phyloP scores from a whole-genome alignment of 2,797 vertebrate species.

The Enteromius trimaculatus region DNA sequence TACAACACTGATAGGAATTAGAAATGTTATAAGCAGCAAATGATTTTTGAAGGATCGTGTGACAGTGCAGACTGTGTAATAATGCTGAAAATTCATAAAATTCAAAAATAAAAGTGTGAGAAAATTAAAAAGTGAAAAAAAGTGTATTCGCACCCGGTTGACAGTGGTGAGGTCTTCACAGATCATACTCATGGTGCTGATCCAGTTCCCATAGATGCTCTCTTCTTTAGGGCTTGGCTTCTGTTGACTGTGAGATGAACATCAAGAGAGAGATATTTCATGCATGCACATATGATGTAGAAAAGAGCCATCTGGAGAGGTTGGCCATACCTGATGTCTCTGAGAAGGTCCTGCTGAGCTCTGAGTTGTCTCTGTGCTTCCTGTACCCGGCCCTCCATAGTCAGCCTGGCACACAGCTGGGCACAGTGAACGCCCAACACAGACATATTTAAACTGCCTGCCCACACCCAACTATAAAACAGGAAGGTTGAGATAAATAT shows the following conservation, averaged over 20 bases:
- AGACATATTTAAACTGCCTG: conserved; percentile 70
- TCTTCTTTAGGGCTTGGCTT: conserved; percentile 71
- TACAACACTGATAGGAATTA: neutral
- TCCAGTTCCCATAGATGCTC: conserved; percentile 79
- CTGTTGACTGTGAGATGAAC: conserved; percentile 61
- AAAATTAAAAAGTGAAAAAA: too few relatives aligned
- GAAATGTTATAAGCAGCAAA: neutral
- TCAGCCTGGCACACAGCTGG: conserved; percentile 78
- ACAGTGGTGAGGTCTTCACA: conserved; percentile 72
- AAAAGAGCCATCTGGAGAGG: neutral
- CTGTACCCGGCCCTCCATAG: conserved; percentile 77
- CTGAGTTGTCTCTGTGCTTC: conserved; percentile 75
- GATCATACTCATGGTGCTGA: conserved; percentile 76
- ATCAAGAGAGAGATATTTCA: conserved; percentile 9
- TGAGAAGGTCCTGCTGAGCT: conserved; percentile 74
- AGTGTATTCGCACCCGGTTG: conserved; percentile 62
- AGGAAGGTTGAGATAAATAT: neutral
- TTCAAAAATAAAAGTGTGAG: neutral
- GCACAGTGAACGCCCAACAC: conserved; percentile 80
- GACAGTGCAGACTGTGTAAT: neutral
- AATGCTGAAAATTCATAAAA: neutral
- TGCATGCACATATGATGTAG: neutral
- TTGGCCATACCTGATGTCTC: conserved; percentile 71
- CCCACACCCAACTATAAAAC: conserved; percentile 66
- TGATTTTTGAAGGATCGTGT: neutral